Percentiles rank a stretch among this genome's conserved stretches.
Evolutionary conservation across 2,888 invertebrate genomes (phyloP).

Genomic region (Eupithecia vulgata): DNA sequence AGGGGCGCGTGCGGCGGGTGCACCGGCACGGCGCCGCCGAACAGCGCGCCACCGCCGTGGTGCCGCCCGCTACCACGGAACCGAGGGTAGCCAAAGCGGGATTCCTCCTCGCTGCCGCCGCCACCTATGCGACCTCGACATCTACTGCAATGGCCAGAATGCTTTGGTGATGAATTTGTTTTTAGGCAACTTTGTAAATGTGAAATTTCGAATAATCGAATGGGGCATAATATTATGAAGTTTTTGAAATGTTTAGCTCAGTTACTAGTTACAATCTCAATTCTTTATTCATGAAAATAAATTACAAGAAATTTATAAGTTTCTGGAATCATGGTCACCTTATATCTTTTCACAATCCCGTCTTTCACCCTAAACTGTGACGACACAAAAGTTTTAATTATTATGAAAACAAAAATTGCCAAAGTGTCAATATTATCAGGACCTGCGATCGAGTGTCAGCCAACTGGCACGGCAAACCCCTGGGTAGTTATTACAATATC

Average conservation of each 20-base stretch:
- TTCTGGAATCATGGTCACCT: background rate
- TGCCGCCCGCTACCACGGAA: conserved; percentile 77
- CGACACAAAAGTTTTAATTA: no score
- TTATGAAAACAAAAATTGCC: no score
- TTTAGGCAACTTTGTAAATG: background rate
- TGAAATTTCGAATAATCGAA: background rate
- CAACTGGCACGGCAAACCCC: no score
- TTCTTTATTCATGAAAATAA: background rate
- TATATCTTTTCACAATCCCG: background rate
- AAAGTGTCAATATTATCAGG: background rate
- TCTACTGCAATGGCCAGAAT: conserved; percentile 69
- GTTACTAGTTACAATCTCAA: background rate
- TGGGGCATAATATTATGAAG: no score
- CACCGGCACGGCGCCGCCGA: conserved; percentile 66
- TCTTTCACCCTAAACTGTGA: no score
- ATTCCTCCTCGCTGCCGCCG: conserved; percentile 84
- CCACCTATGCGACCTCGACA: conserved; percentile 68
- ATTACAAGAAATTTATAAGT: background rate
- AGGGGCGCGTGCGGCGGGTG: conserved; percentile 60
- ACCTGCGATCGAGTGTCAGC: background rate
- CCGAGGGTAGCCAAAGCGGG: conserved; percentile 90
- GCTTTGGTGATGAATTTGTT: background rate
- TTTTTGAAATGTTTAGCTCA: no score
- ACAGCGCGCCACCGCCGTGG: conserved; percentile 58
- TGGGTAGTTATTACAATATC: no score